A percentile compares a stretch with the other conserved stretches of the same genome.
These are phyloP conservation scores for Psittacus erithacus DNA, from an alignment of 2,113 vertebrate genomes.

Conservation along the genomic window DNA sequence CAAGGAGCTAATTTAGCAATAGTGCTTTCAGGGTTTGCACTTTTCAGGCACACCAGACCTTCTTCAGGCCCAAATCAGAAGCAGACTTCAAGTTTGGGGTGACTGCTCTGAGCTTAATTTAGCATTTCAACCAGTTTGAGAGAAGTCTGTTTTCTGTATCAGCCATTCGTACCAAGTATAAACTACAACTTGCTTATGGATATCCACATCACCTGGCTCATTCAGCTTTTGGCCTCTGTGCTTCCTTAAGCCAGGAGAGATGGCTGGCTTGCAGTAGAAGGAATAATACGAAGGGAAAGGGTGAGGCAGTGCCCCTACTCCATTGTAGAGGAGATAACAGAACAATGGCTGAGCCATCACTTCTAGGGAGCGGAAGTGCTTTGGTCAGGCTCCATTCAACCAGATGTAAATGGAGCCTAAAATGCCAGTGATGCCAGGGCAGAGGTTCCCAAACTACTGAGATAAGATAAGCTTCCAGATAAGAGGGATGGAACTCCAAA, in stretches of 20 bases:
- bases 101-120: not conserved
- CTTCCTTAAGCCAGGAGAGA: not conserved
- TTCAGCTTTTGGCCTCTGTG: not conserved
- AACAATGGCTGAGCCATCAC: not conserved
- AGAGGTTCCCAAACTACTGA: not conserved
- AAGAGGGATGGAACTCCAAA: not conserved
- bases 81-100: not conserved
- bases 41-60: not conserved
- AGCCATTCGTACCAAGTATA: fast-evolving
- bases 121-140: not conserved
- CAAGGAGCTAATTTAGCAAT: not conserved
- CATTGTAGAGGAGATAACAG: not conserved
- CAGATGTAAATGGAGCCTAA: not conserved
- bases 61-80: not conserved
- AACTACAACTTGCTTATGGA: not conserved
- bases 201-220: not conserved
- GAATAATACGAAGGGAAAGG: not conserved
- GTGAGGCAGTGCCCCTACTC: not conserved
- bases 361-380: not conserved
- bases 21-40: not conserved
- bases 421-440: not conserved
- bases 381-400: not conserved
- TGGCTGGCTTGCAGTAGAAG: not conserved
- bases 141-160: not conserved
- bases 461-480: not conserved